Percentiles rank a stretch among this genome's conserved stretches.
Conservation (phyloP, 2,888 invertebrate species). For the Drosophila pseudotakahashii region DNA sequence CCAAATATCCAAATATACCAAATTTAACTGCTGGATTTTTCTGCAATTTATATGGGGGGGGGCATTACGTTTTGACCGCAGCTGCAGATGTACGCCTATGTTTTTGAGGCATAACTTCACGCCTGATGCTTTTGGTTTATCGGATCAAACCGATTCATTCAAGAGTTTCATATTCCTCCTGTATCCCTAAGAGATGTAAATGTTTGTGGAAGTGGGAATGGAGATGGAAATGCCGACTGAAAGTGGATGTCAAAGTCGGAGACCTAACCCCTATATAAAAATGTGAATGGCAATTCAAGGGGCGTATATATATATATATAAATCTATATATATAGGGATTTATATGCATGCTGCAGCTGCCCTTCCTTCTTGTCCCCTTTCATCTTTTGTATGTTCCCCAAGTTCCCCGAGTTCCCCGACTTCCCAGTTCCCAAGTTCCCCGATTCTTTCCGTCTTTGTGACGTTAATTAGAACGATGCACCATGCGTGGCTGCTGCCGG, state of each 20-base stretch:
- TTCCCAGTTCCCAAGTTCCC: slow-evolving; percentile 22
- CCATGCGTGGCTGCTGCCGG: slow-evolving; percentile 60
- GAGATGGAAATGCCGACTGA: background rate
- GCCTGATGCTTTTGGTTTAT: background rate
- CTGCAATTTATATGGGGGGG: background rate
- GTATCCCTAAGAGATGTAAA: slow-evolving; percentile 12
- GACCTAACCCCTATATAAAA: slow-evolving; percentile 42
- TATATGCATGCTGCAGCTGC: slow-evolving; percentile 53
- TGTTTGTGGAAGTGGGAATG: background rate
- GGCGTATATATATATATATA: slow-evolving; percentile 8
- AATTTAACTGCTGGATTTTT: background rate
- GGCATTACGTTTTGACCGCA: slow-evolving; percentile 4
- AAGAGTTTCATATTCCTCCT: slow-evolving; percentile 3
- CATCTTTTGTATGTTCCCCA: slow-evolving; percentile 64
- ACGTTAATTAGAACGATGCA: slow-evolving; percentile 77
- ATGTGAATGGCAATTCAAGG: slow-evolving; percentile 41
- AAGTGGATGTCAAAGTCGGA: slow-evolving; percentile 42
- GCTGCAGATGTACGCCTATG: slow-evolving; percentile 1
- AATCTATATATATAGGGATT: slow-evolving; percentile 29
- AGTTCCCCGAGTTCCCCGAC: slow-evolving; percentile 26
- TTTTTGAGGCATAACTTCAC: background rate
- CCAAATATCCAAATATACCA: background rate
- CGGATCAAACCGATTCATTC: slow-evolving; percentile 6
- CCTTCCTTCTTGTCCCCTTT: slow-evolving; percentile 35
- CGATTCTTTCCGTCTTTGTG: slow-evolving; percentile 49